Evolutionary conservation across 2,888 invertebrate genomes (phyloP).

Genomic region (Torymus auratus): DNA sequence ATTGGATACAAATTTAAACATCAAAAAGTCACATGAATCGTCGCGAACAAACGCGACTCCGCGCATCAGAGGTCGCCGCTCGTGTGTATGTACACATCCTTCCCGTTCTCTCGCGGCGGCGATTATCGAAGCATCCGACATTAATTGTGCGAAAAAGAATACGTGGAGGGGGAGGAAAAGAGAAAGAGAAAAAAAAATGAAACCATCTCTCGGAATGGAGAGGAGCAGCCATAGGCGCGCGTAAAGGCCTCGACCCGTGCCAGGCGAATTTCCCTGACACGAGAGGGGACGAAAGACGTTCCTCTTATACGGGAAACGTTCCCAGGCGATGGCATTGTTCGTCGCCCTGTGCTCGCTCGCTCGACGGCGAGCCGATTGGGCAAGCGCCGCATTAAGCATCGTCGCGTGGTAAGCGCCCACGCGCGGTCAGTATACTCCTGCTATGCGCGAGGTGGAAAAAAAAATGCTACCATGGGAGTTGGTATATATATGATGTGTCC

Average conservation of each 20-base stretch:
- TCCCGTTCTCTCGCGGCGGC: slow-evolving; percentile 10
- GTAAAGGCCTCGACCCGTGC: slow-evolving; percentile 65
- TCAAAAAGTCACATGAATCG: too few relatives aligned
- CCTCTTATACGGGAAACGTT: slow-evolving; percentile 71
- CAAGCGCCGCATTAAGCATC: slow-evolving; percentile 63
- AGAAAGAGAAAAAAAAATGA: slow-evolving; percentile 36
- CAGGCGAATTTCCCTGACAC: slow-evolving; percentile 64
- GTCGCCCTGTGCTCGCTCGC: slow-evolving; percentile 41
- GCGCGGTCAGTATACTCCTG: slow-evolving; percentile 59
- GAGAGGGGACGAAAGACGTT: slow-evolving; percentile 64
- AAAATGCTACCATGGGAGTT: too few relatives aligned
- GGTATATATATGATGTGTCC: too few relatives aligned
- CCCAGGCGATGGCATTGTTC: slow-evolving; percentile 73
- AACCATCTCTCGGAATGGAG: slow-evolving; percentile 38
- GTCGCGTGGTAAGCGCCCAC: slow-evolving; percentile 27
- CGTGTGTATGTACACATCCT: background rate
- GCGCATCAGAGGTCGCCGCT: background rate
- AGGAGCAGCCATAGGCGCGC: background rate
- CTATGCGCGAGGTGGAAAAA: background rate
- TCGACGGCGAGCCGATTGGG: slow-evolving; percentile 62
- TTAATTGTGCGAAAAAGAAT: slow-evolving; percentile 55
- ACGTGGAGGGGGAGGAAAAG: background rate
- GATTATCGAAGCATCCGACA: slow-evolving; percentile 55
- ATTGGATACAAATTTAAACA: too few relatives aligned
- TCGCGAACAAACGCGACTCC: background rate